Base-by-base conservation (phyloP, 2,113 vertebrate species). In the Pica pica region DNA sequence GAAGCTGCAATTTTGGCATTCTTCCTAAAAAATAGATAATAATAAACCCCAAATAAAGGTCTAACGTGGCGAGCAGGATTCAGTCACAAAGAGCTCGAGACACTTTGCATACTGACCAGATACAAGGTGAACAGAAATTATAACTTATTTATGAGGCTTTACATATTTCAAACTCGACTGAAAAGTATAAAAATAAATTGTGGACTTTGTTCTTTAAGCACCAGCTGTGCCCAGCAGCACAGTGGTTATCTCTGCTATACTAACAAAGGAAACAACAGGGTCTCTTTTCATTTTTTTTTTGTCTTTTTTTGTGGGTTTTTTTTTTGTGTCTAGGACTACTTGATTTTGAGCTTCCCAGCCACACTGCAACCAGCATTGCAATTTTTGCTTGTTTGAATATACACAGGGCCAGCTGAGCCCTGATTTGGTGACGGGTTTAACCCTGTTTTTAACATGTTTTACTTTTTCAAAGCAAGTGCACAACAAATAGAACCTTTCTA, bases 121-220 rank as follows among this genome's bases (percentile, higher is more conserved):
- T 96, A 97, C 96, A 95, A 97, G 97, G 97, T 96, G 97, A 98
- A 97, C 95, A 87, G 96, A 98, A 98, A 96, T 89, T 22, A 95
- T 97, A 97, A 98, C 97, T 98, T 96, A 97, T 85, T 97, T 94
- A 97, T 92, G 97, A 97, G 96, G 97, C 93, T 97, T 98, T 97
- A 98, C 97, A 97, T 97, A 97, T 94, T 95, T 97, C 92, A 83
- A 97, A 98, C 97, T 98, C 13, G 95, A 98, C 97, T 97, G 96
- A 96, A 98, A 95, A 98, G 98, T 98, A 98, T 96, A 98, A 98
- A 98, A 98, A 98, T 98, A 98, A 98, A 98, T 94, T 95, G 97
- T 97, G 98, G 97, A 97, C 96, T 98, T 97, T 97, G 97, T 97
- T 98, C 96, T 95, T 96, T 97, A 96, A 88, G 95, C 82, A 96